Base-by-base conservation (phyloP, 2,888 invertebrate genomes). In the Troides aeacus region DNA sequence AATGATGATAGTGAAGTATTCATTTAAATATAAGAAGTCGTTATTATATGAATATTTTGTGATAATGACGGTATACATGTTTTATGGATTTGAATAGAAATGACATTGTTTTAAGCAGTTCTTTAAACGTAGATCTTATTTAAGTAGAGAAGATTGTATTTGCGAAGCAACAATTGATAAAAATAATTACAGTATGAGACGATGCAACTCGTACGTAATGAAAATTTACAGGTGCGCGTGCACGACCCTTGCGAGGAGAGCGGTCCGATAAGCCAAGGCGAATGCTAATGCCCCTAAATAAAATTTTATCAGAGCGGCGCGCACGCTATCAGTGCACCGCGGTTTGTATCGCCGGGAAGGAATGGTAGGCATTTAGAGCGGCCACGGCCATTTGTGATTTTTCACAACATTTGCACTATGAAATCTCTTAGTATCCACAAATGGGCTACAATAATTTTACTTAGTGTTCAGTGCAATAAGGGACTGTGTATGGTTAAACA, bases 261-360 rank as follows among this genome's bases (percentile, higher is more conserved):
- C 74, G 74, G 73, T 73, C 76, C 81, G 86, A 87, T 87, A 88
- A 88, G 88, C 85, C 79, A 76, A 77, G 72, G 79, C 77, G 78
- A 86, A 85, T 87, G 85, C 84, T 85, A 88, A 88, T 88, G 86
- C 79, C 75, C 77, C 79, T 84, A 83, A 85, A 87, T 87, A 86
- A 87, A 86, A 85, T 86, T 84, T 87, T 87, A 88, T 86, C 87
- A 83, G 77, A 78, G 76, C 77, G 70, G 75, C 78, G 79, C 74
- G 76, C 77, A 74, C 76, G 76, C 75, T 86, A 85, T 87, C 85
- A 76, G 74, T 70, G 74, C 72, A 73, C 78, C 74, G 77, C 76
- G 78, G 78, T 79, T 76, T 79, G 77, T 79, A 81, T 79, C 77
- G 77, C 74, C 70, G 74, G 71, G 75, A 74, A 77, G 78, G 77